Evolutionary conservation across 2,113 vertebrate species (phyloP), one percentile per base, ranked within the genome.

Genomic region (Semicossyphus pulcher): DNA sequence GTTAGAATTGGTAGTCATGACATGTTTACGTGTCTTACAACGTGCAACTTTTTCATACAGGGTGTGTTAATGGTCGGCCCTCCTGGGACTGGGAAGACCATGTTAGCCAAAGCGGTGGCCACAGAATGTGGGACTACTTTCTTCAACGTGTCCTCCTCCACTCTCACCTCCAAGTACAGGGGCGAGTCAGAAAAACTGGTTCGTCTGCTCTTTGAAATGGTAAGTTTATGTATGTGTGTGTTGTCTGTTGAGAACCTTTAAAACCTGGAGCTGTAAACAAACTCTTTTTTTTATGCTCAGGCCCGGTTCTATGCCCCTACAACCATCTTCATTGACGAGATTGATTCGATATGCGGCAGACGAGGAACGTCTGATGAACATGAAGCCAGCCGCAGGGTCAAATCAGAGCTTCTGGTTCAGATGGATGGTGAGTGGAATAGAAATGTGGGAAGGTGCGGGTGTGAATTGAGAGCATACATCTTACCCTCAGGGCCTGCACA

Each of bases 21-120:
- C n/a, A n/a, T 37, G 45, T n/a, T 25, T 23, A 42, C 14, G 14
- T 31, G 21, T 29, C 8, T 15, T 44, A 39, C 42, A 48, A 57
- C 16, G 41, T 61, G 26, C 53, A 11, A 32, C 21, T 14, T 59
- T 57, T 62, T 63, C 7, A 71, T 45, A 83, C 75, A 99, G 97
- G 98, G 98, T 12, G 97, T 99, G n/a, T 76, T 99, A 85, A 99
- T 99, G 97, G 97, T 99, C 28, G 98, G 98, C 37, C 97, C 98
- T 18, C 98, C 98, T 15, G 98, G 98, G 64, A 99, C 97, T 1
- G 98, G 97, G 26, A 99, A 99, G 91, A 99, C 97, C 26, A 95
- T 99, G 28, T 88, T 99, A 75, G 98, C 98, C 67, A 99, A 99
- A 94, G 98, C 98, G 18, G 97, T 99, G 80, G 97, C 98, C 61